A percentile compares a stretch with the other conserved stretches of the same genome.
phyloP scores from a whole-genome alignment of 92 coral and sea anemone species.

The Epizoanthus fatuus region DNA sequence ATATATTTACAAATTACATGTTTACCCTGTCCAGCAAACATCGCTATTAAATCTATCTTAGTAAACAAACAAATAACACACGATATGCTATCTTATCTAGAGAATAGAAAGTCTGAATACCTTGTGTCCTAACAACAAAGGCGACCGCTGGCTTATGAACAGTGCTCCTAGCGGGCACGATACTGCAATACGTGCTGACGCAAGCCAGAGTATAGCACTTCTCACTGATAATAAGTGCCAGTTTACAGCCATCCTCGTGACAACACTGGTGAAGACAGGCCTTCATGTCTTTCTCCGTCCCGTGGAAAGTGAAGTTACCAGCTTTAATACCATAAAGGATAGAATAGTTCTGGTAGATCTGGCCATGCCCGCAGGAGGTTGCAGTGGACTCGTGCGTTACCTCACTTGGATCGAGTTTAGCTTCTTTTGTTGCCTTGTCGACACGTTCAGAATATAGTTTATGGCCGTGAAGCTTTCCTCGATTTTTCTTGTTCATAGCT shows the following conservation, averaged over 20 bases:
- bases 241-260: slow-evolving; percentile 57
- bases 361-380: slow-evolving; percentile 50
- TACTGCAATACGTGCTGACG: slow-evolving; percentile 70
- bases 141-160: slow-evolving; percentile 67
- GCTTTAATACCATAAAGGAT: slow-evolving; percentile 77
- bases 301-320: slow-evolving; percentile 73
- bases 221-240: slow-evolving; percentile 69
- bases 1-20: too few species aligned
- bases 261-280: slow-evolving; percentile 75
- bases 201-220: slow-evolving; percentile 80
- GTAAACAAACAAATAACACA: too few species aligned
- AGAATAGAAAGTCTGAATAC: slow-evolving; percentile 19
- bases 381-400: background rate
- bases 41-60: too few species aligned
- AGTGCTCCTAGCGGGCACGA: slow-evolving; percentile 72
- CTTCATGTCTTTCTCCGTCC: slow-evolving; percentile 60
- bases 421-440: background rate
- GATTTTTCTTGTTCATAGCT: too few species aligned
- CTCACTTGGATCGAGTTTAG: background rate
- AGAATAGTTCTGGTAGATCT: slow-evolving; percentile 68
- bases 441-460: background rate
- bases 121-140: slow-evolving; percentile 71
- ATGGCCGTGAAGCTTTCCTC: background rate
- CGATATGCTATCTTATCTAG: background rate
- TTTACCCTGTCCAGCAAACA: too few species aligned